Base-by-base conservation (phyloP, 2,888 invertebrate genomes). In the Drosophila leonis region DNA sequence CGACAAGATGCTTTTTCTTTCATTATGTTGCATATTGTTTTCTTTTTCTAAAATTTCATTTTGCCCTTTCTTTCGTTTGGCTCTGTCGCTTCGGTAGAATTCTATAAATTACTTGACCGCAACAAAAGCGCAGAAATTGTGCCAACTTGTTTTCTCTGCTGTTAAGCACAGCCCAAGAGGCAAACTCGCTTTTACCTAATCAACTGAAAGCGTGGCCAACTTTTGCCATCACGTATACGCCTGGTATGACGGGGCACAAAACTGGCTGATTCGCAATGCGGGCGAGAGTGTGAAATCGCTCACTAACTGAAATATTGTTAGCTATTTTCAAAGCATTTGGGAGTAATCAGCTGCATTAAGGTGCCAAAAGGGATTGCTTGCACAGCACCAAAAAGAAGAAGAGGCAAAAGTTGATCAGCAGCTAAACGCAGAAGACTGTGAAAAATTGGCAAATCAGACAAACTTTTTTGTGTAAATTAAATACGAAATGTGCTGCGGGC, bases 131-230 rank as follows among this genome's bases (percentile, higher is more conserved):
- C 54, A 65, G 9, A 54, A 85, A 84, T 75, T 78, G 84, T 80
- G 82, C 84, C 74, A 77, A 74, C 72, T 65, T 77, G 69, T 78
- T 77, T 80, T 71, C 69, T 59, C 72, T 59, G 71, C 65, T 69
- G 67, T 72, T 63, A 65, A 24, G 31, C 35, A 33, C 24, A 42
- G 33, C 27, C 27, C 60, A 24, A 51, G 4, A 35, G 13, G 5
- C 57, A 52, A 51, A 69, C 20, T n/a, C 39, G 15, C 27, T 72
- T 76, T 84, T 84, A 76, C 87, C 84, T 80, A 82, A 86, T 84
- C 84, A 86, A 80, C 69, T 78, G 84, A 84, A 86, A 84, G 84
- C 84, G 87, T 84, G 62, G 79, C 81, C 49, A 83, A 82, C 52
- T 49, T 70, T 62, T 46, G 12, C 27, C 44, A 78, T 65, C 78